These are phyloP conservation scores for Procambarus clarkii DNA, from an alignment of 1,140 invertebrate genomes.

Conservation along the genomic window DNA sequence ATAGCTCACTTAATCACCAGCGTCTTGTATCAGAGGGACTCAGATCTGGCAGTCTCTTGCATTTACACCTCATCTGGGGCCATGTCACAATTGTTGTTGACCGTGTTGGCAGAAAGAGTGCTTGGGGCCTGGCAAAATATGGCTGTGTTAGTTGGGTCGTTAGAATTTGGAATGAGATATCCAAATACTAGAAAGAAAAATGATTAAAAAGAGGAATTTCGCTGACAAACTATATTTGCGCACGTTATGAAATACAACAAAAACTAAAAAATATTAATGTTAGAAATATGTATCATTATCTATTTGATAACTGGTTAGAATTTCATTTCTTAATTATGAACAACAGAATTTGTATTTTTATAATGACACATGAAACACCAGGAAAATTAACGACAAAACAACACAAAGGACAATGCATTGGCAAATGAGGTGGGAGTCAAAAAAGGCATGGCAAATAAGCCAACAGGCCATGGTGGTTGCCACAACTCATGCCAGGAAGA, in stretches of 20 bases:
- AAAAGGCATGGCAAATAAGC: conserved; percentile 26
- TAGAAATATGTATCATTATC: background rate
- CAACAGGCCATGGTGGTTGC: conserved; percentile 52
- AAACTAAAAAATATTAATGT: background rate
- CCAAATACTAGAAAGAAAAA: conserved; percentile 21
- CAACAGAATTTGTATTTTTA: background rate
- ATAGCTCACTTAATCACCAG: conserved; percentile 45
- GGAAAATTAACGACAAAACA: background rate
- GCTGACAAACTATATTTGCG: background rate
- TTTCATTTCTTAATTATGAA: background rate
- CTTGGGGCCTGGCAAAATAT: conserved; percentile 63
- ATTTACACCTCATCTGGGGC: conserved; percentile 63
- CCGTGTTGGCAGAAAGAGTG: conserved; percentile 52
- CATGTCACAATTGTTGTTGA: conserved; percentile 70
- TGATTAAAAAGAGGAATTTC: background rate
- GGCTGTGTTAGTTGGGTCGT: conserved; percentile 50
- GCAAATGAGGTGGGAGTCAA: background rate
- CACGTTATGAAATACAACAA: background rate
- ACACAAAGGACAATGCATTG: conserved; percentile 9
- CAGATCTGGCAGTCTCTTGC: conserved; percentile 42
- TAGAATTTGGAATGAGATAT: conserved; percentile 22
- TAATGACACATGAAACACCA: conserved; percentile 15
- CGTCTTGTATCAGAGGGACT: conserved; percentile 53
- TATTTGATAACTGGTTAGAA: background rate
- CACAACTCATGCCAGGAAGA: conserved; percentile 47